Evolutionary conservation across 2,113 vertebrate genomes (phyloP).

Genomic region (Circaetus cinerascens): DNA sequence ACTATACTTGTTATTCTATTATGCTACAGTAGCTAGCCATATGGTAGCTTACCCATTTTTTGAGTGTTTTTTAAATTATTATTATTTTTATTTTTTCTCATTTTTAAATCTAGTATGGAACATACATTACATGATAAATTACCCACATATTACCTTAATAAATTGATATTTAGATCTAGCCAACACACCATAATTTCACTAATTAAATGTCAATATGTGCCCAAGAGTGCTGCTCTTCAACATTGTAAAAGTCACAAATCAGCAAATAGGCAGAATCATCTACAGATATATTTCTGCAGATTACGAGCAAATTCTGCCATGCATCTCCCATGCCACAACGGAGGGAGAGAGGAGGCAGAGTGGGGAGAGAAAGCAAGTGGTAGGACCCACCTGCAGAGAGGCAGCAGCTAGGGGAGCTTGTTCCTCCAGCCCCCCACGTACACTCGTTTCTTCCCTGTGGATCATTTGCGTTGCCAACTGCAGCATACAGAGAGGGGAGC

Average conservation of each 20-base stretch:
- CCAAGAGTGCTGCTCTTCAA: neutral
- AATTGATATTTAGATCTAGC: neutral
- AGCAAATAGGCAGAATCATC: neutral
- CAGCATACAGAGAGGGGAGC: neutral
- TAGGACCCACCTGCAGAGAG: fast-evolving
- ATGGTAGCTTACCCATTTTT: neutral
- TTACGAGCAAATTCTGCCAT: neutral
- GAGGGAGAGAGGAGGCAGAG: neutral
- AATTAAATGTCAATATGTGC: conserved; percentile 20
- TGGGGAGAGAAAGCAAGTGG: neutral
- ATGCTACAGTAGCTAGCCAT: neutral
- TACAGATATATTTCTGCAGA: neutral
- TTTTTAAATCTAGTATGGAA: neutral
- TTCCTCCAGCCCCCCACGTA: neutral
- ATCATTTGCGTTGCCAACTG: neutral
- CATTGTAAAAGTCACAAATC: neutral
- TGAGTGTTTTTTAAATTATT: neutral
- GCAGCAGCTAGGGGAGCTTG: neutral
- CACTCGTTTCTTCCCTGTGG: neutral
- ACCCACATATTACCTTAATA: neutral
- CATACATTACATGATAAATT: neutral
- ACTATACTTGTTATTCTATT: neutral
- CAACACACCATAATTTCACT: neutral
- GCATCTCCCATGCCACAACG: fast-evolving
- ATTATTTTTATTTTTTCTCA: neutral